These are phyloP conservation scores for Hirudinaria manillensis DNA, from an alignment of 2,888 invertebrate species.

Conservation along the genomic window DNA sequence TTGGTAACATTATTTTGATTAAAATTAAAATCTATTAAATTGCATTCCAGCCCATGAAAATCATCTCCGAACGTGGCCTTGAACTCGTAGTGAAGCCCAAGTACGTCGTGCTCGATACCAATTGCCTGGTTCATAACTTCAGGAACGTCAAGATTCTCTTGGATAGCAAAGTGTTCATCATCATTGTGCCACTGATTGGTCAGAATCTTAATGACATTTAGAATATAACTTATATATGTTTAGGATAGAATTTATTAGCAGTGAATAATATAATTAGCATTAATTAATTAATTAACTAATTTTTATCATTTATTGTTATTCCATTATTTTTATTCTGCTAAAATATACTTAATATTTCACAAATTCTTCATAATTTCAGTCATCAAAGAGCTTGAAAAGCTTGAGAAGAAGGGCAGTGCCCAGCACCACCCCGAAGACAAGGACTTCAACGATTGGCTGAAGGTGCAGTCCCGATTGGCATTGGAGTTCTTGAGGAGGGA, in stretches of 20 bases:
- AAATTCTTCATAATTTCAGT: not conserved
- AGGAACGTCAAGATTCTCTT: not conserved
- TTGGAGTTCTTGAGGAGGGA: not conserved
- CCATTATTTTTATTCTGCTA: not conserved
- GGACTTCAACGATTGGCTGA: not conserved
- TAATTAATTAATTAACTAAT: not conserved
- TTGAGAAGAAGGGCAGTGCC: not conserved
- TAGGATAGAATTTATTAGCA: not conserved
- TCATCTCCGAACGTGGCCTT: not conserved
- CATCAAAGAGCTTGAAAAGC: conserved; percentile 4
- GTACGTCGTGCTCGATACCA: not conserved
- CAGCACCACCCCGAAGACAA: not conserved
- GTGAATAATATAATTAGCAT: not conserved
- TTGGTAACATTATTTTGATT: too few species aligned
- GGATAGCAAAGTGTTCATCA: not conserved
- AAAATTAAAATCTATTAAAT: too few species aligned
- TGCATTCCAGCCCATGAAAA: too few species aligned
- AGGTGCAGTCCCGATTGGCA: not conserved
- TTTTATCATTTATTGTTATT: not conserved
- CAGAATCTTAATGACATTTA: not conserved
- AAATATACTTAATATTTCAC: too few species aligned
- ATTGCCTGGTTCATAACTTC: conserved; percentile 1
- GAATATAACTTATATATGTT: not conserved
- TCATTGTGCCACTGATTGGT: conserved; percentile 4
- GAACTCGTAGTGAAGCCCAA: not conserved